Evolutionary conservation across 1,140 invertebrate species (phyloP), one percentile per base, ranked within the genome.

Genomic region (Sarcophaga peregrina): DNA sequence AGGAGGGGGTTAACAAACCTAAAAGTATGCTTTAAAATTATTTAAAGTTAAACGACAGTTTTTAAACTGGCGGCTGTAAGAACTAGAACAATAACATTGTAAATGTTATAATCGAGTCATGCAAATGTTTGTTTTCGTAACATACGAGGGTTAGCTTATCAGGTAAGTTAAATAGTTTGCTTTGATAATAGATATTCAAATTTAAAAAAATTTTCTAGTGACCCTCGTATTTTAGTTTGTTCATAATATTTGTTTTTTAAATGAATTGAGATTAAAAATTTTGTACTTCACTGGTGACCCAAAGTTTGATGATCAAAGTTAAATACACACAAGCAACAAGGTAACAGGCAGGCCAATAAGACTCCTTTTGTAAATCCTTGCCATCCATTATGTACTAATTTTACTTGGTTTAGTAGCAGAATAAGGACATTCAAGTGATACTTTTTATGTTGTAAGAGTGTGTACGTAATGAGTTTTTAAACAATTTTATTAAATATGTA

Each of bases 401-500:
- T 25, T 68, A 20, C 62, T 68, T n/a, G n/a, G n/a, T 5, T 68
- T 20, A 68, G 9, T 68, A 9, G 8, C 17, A 20, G n/a, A 9
- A 20, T 68, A 15, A 25, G 17, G 8, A 68, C n/a, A 68, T 20
- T 68, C 58, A 68, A n/a, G 8, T 68, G n/a, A 62, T 62, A 62
- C 15, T 15, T n/a, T 62, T 15, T 58, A 20, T 68, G 62, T 37
- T 68, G 62, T 68, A 8, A 7, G n/a, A 8, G 7, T 25, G 10
- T 68, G 17, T 68, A 9, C 20, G 62, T 68, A 68, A 68, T 68
- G n/a, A 20, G 62, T n/a, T 68, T 68, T 20, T 8, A 68, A 20
- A 20, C 62, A 68, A 68, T 8, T 25, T 68, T 68, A 68, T 68
- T 20, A 68, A 68, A 68, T 68, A 68, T 68, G 62, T 68, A 68